phyloP scores from a whole-genome alignment of 2,113 vertebrate species.

The Nestor notabilis region DNA sequence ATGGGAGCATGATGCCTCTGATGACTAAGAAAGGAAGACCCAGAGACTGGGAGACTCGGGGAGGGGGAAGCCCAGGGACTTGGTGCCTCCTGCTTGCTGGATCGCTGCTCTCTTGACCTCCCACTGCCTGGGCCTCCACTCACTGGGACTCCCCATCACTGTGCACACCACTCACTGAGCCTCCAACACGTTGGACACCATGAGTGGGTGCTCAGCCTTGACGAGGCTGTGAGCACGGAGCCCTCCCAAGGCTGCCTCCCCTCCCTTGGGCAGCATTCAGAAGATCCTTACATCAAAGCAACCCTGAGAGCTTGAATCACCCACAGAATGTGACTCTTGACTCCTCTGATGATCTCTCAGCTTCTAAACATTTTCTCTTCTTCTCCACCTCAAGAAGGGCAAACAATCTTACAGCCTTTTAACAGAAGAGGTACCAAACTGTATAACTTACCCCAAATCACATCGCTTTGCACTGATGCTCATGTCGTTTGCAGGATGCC shows the following conservation, averaged over 20 bases:
- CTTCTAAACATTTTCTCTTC: background rate
- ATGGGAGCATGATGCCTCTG: background rate
- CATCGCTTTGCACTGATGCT: background rate
- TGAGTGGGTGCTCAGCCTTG: fast-evolving
- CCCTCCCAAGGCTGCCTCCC: background rate
- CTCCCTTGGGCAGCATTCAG: background rate
- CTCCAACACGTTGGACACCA: background rate
- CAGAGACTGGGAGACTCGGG: background rate
- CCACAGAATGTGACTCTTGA: background rate
- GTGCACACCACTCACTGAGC: background rate
- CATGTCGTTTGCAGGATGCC: background rate
- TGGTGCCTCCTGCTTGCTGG: fast-evolving
- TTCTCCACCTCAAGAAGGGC: background rate
- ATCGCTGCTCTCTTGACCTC: fast-evolving
- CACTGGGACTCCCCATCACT: background rate
- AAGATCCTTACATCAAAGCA: background rate
- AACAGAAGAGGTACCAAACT: background rate
- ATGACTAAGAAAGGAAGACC: background rate
- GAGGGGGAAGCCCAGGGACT: background rate
- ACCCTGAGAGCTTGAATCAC: background rate
- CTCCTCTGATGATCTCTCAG: background rate
- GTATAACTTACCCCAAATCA: background rate
- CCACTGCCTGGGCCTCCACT: background rate
- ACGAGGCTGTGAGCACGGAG: background rate
- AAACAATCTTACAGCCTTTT: background rate